These are phyloP conservation scores for Aphodius granarius DNA, from an alignment of 2,888 invertebrate species.

Conservation along the genomic window DNA sequence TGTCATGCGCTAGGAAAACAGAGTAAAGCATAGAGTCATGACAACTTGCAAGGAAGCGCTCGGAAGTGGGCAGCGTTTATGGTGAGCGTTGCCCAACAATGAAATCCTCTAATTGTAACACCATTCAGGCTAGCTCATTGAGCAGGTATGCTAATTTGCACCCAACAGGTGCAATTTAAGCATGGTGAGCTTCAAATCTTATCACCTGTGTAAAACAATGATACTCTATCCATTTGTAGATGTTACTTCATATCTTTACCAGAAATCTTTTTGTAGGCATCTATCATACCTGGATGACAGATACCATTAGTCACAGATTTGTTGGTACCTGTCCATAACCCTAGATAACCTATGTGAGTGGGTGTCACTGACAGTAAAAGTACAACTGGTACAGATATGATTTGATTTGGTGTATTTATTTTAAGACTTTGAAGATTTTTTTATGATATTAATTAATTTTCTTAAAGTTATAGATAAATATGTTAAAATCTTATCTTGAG, in stretches of 20 bases:
- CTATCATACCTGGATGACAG: constrained; percentile 31
- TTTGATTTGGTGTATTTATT: too few relatives aligned
- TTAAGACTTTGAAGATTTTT: too few relatives aligned
- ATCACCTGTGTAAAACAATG: constrained; percentile 25
- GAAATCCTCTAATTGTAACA: constrained; percentile 39
- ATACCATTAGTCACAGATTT: constrained; percentile 35
- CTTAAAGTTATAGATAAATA: too few relatives aligned
- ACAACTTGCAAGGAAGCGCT: constrained; percentile 50
- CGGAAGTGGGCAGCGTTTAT: constrained; percentile 36
- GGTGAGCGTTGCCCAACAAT: constrained; percentile 34
- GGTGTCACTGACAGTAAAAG: too few relatives aligned
- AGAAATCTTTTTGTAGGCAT: constrained; percentile 28
- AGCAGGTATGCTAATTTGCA: constrained; percentile 26
- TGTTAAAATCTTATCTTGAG: neutral
- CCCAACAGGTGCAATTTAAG: neutral
- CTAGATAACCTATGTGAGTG: constrained; percentile 27
- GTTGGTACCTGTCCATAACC: constrained; percentile 30
- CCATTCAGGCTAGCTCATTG: constrained; percentile 32
- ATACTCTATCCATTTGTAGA: constrained; percentile 24
- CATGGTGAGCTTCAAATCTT: neutral
- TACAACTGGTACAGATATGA: too few relatives aligned
- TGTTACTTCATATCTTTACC: constrained; percentile 27
- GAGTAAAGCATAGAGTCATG: constrained; percentile 51
- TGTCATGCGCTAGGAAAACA: constrained; percentile 53
- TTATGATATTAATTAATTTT: too few relatives aligned